Percentiles rank a stretch among this genome's conserved stretches.
Evolutionary conservation across 2,888 invertebrate genomes (phyloP).

Genomic region (Drosophila ezoana): DNA sequence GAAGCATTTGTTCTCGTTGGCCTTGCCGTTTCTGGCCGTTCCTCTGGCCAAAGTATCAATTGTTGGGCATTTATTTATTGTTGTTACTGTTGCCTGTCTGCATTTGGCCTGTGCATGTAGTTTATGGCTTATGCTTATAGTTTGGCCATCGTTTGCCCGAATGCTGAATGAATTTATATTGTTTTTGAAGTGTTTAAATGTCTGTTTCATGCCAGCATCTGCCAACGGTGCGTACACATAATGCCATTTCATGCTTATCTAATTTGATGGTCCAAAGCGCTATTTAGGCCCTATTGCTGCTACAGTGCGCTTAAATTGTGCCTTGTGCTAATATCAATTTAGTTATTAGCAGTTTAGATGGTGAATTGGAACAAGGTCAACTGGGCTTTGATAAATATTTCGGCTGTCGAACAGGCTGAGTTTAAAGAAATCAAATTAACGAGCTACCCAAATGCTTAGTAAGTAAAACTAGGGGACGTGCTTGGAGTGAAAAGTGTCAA

Average conservation of each 20-base stretch:
- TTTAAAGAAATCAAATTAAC: neutral
- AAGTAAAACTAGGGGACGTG: neutral
- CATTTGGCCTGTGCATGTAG: constrained; percentile 48
- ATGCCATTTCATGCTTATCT: constrained; percentile 36
- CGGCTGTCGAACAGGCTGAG: neutral
- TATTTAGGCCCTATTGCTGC: neutral
- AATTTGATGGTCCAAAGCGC: constrained; percentile 33
- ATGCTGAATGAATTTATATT: constrained; percentile 75
- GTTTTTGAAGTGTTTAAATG: constrained; percentile 71
- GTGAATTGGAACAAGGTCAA: constrained; percentile 8
- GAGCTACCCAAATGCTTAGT: no score
- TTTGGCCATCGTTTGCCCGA: constrained; percentile 40
- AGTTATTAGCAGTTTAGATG: neutral
- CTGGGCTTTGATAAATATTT: neutral
- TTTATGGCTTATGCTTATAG: constrained; percentile 65
- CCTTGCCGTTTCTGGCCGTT: constrained; percentile 40
- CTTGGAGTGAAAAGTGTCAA: neutral
- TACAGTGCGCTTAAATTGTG: neutral
- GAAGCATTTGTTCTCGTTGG: constrained; percentile 58
- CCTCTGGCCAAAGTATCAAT: constrained; percentile 68
- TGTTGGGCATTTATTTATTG: constrained; percentile 70
- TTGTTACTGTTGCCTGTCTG: constrained; percentile 45
- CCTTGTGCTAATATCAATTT: constrained; percentile 7
- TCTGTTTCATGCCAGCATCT: constrained; percentile 36
- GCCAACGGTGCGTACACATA: constrained; percentile 45